These are phyloP conservation scores for Zingel zingel DNA, from an alignment of 2,113 vertebrate species.

Conservation along the genomic window DNA sequence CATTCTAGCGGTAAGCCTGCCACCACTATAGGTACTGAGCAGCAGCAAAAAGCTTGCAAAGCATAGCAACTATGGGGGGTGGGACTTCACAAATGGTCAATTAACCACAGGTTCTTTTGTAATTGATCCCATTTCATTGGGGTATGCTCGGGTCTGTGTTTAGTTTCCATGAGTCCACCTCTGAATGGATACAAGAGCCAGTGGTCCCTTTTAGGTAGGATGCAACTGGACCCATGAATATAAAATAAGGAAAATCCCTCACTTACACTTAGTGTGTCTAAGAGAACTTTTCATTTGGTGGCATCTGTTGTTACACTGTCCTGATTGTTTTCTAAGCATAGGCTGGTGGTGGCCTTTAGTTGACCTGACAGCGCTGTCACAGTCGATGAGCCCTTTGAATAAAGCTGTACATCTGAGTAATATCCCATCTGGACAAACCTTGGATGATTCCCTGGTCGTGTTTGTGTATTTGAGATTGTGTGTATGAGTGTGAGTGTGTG, in stretches of 20 bases:
- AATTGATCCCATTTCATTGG: slow-evolving; percentile 1
- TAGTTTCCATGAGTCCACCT: background rate
- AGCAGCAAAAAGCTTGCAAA: background rate
- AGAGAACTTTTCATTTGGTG: slow-evolving; percentile 9
- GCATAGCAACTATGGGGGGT: background rate
- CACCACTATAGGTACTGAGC: background rate
- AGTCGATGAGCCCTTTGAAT: slow-evolving; percentile 63
- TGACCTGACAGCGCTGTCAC: slow-evolving; percentile 74
- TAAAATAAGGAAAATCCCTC: slow-evolving; percentile 41
- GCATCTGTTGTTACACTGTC: slow-evolving; percentile 30
- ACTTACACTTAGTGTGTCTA: background rate
- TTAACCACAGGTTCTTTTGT: slow-evolving; percentile 19
- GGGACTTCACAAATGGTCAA: background rate
- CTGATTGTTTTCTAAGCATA: slow-evolving; percentile 41
- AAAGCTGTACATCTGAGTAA: slow-evolving; percentile 74
- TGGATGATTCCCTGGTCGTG: slow-evolving; percentile 51
- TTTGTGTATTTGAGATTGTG: slow-evolving; percentile 60
- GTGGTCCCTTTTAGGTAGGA: slow-evolving; percentile 29
- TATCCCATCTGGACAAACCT: slow-evolving; percentile 71
- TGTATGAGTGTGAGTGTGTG: slow-evolving; percentile 36
- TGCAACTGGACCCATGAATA: slow-evolving; percentile 38
- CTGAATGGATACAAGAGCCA: slow-evolving; percentile 32
- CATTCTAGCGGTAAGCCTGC: background rate
- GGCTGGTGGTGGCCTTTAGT: slow-evolving; percentile 67
- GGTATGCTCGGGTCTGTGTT: background rate